Conservation (phyloP, 2,797 vertebrate genomes). For the Sebastes taczanowskii region DNA sequence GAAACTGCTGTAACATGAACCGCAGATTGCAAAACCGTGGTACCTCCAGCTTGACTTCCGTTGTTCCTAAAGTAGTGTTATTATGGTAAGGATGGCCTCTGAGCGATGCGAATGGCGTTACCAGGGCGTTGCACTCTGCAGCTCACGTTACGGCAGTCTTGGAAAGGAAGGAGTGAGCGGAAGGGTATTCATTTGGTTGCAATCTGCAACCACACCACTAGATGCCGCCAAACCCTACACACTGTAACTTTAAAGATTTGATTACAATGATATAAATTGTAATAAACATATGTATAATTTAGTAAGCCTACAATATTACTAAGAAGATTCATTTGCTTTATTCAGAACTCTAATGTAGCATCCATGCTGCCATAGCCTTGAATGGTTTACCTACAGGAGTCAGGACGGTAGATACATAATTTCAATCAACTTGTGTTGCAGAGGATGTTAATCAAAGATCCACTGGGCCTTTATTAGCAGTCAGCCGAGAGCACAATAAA, state of each 20-base stretch:
- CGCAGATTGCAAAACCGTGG: neutral
- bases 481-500: neutral
- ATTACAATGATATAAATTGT: neutral
- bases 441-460: conserved; percentile 9
- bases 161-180: too few species aligned
- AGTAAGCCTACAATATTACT: neutral
- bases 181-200: neutral
- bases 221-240: neutral
- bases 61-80: neutral
- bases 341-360: neutral
- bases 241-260: neutral
- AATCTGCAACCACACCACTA: neutral
- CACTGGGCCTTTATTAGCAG: conserved; percentile 5
- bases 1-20: neutral
- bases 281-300: neutral
- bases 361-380: neutral
- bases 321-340: neutral
- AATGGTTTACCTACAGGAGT: neutral
- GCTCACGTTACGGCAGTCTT: too few species aligned
- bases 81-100: neutral
- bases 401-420: neutral
- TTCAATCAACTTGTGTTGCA: conserved; percentile 3
- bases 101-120: neutral
- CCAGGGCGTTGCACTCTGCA: neutral
- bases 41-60: neutral